Evolutionary conservation across 2,113 vertebrate species (phyloP).

Genomic region (Bubo bubo): DNA sequence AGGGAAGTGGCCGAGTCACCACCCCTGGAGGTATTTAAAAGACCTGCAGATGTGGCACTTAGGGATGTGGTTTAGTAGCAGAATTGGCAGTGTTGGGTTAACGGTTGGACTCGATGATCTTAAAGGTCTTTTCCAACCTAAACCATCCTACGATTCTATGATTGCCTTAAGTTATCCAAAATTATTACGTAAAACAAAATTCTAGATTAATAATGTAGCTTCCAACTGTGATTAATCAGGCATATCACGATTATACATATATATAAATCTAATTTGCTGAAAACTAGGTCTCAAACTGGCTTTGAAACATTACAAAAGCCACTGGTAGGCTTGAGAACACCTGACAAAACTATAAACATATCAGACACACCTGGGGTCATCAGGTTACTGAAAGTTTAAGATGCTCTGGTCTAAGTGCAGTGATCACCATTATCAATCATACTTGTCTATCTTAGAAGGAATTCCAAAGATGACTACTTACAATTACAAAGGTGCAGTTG

Average conservation of each 20-base stretch:
- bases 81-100: background rate
- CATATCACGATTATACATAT: background rate
- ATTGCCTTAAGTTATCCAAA: background rate
- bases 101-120: background rate
- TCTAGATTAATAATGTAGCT: background rate
- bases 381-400: background rate
- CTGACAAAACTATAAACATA: background rate
- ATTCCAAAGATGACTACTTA: slow-evolving; percentile 32
- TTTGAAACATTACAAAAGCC: background rate
- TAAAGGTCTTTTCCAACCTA: background rate
- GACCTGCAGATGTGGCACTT: background rate
- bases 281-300: background rate
- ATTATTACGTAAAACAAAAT: background rate
- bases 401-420: background rate
- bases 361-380: background rate
- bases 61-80: background rate
- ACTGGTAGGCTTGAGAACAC: background rate
- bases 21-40: background rate
- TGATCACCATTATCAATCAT: background rate
- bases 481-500: slow-evolving; percentile 29
- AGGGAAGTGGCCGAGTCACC: background rate
- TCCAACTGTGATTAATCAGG: background rate
- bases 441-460: background rate
- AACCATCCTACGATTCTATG: background rate
- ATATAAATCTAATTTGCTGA: background rate